Base-by-base conservation (phyloP, 2,888 invertebrate species). In the Congeria kusceri region DNA sequence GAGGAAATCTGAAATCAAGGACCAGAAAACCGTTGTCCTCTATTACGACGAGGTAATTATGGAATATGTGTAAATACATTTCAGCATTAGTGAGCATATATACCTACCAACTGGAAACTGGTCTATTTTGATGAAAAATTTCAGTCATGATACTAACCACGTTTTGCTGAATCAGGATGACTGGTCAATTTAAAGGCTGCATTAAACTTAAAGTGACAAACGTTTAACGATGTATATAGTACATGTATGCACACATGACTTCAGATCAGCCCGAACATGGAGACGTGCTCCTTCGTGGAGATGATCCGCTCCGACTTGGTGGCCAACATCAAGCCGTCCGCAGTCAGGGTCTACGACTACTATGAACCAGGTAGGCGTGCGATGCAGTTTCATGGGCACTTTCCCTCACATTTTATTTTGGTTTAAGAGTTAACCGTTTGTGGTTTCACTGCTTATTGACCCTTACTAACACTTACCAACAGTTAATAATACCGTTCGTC, bases 1-100 rank as follows among this genome's bases (percentile, higher is more conserved):
- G 20, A 93, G 94, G 81, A 89, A 93, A 32, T 90, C 90, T n/a
- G 93, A 93, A 74, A 90, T 91, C 15, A 90, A 90, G 46, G 90
- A 92, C 83, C 92, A 92, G 39, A 92, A 93, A 72, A 75, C 74
- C 18, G 89, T 94, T 70, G 91, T 93, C 63, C 87, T 94, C 27
- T 94, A 94, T 79, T 93, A 94, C 83, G 94, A 94, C 80, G 89
- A 92, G 87, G 94, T 94, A 76, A 11, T n/a, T n/a, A n/a, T n/a
- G n/a, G n/a, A n/a, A n/a, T n/a, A n/a, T n/a, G n/a, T 3, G 4
- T 39, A 39, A 39, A 39, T 39, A 7, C 9, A 39, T 39, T 39
- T 39, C 39, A 39, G 9, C 39, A 5, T 39, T 11, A 25, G 23
- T 27, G 4, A 58, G 18, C 58, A 58, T 58, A 5, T 20, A n/a